Base-by-base conservation (phyloP, 2,113 vertebrate genomes). In the Rissa tridactyla region DNA sequence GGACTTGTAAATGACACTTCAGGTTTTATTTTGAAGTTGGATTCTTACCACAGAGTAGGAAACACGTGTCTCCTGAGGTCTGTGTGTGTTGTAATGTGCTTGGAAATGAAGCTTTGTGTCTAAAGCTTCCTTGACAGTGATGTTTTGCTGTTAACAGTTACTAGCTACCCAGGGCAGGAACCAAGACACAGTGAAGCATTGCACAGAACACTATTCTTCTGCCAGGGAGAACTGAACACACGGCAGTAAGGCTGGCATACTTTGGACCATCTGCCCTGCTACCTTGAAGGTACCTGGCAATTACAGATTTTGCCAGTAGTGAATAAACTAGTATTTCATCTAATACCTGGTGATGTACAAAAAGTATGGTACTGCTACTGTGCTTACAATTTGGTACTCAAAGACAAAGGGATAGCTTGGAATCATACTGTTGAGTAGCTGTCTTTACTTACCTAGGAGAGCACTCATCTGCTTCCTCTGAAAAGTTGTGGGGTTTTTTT, bases 61-160 rank as follows among this genome's bases (percentile, higher is more conserved):
- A 34, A 15, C 0, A 0, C 2, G 2, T 2, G 2, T 26, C 38
- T 62, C 34, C 64, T 40, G 72, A 17, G 18, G 46, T 32, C 15
- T 54, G 3, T 6, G 30, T 49, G 49, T n/a, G 12, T 16, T 38
- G 42, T 18, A 6, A 16, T 2, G 13, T 65, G 20, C 34, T 22
- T 84, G 34, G 46, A 55, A 83, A 22, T 11, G 13, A 65, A 52
- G 13, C 13, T 52, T 55, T 58, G 22, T 22, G 10, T 77, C 40
- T 18, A n/a, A 46, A 84, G 30, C 47, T 77, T 69, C 46, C 34
- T 34, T 29, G 40, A 13, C 69, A 47, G 34, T 22, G 10, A 42
- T 11, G 18, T 17, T 77, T 14, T 22, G 58, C 13, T 57, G 26
- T 15, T 40, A 30, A 7, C 34, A 54, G 36, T 10, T 10, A 23